Evolutionary conservation across 2,113 vertebrate species (phyloP).

Genomic region (Myiozetetes cayanensis): DNA sequence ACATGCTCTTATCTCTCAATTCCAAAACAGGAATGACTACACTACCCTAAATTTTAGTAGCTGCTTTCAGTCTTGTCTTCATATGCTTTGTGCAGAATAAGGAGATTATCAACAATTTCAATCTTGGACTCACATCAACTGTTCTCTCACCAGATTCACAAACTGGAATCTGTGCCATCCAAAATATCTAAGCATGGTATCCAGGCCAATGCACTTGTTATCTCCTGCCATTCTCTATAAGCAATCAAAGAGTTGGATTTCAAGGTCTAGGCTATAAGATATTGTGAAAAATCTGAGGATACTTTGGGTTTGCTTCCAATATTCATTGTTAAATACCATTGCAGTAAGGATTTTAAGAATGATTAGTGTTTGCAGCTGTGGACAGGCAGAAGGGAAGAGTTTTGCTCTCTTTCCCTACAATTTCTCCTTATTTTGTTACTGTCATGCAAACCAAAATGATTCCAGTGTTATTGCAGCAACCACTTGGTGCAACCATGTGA

Average conservation of each 20-base stretch:
- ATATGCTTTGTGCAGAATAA: not conserved
- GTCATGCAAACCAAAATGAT: not conserved
- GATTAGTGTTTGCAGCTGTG: not conserved
- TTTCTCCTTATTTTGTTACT: not conserved
- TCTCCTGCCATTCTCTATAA: not conserved
- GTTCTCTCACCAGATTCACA: not conserved
- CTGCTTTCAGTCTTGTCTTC: not conserved
- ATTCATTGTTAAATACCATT: not conserved
- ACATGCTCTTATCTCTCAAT: not conserved
- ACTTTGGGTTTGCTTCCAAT: not conserved
- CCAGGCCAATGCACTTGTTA: not conserved
- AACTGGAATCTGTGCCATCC: not conserved
- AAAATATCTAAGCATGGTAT: not conserved
- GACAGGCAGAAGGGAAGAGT: not conserved
- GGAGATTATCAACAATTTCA: slow-evolving; percentile 8
- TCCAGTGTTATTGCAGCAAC: not conserved
- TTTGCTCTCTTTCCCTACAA: not conserved
- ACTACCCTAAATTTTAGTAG: not conserved
- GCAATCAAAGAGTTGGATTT: not conserved
- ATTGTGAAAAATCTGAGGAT: not conserved
- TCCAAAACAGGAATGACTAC: not conserved
- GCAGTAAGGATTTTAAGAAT: not conserved
- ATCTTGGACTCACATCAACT: not conserved
- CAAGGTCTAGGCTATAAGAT: not conserved
- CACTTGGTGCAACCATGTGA: not conserved